Conservation (phyloP, 1,140 invertebrate genomes). For the Hirudo medicinalis region DNA sequence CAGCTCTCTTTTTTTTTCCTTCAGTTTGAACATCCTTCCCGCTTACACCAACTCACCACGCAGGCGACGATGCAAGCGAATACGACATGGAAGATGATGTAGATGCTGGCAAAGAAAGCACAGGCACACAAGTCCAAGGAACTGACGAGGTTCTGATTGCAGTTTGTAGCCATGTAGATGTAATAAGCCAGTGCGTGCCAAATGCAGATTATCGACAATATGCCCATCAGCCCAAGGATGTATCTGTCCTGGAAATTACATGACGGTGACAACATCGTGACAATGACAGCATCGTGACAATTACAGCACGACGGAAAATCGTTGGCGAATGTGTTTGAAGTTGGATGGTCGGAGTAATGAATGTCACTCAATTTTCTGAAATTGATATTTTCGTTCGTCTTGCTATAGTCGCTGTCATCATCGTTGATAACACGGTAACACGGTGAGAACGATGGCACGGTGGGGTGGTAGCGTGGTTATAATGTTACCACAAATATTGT, state of each 20-base stretch:
- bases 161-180: neutral
- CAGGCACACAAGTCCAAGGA: neutral
- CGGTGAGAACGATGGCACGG: too few species aligned
- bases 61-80: neutral
- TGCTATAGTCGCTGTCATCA: too few species aligned
- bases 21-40: too few species aligned
- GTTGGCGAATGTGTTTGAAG: too few species aligned
- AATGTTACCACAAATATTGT: too few species aligned
- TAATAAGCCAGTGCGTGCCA: slow-evolving; percentile 26
- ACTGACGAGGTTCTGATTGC: neutral
- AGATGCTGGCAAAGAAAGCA: slow-evolving; percentile 9
- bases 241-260: slow-evolving; percentile 25
- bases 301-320: too few species aligned
- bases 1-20: too few species aligned
- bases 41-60: neutral
- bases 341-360: too few species aligned
- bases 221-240: slow-evolving; percentile 25
- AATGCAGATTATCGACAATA: slow-evolving; percentile 24
- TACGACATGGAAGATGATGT: slow-evolving; percentile 4
- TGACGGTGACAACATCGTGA: neutral
- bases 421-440: too few species aligned
- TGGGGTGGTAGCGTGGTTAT: too few species aligned
- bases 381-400: too few species aligned
- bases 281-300: neutral
- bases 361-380: too few species aligned